Evolutionary conservation across 2,113 vertebrate genomes (phyloP), one percentile per base, ranked within the genome.

Genomic region (Xyliphius kryptos): DNA sequence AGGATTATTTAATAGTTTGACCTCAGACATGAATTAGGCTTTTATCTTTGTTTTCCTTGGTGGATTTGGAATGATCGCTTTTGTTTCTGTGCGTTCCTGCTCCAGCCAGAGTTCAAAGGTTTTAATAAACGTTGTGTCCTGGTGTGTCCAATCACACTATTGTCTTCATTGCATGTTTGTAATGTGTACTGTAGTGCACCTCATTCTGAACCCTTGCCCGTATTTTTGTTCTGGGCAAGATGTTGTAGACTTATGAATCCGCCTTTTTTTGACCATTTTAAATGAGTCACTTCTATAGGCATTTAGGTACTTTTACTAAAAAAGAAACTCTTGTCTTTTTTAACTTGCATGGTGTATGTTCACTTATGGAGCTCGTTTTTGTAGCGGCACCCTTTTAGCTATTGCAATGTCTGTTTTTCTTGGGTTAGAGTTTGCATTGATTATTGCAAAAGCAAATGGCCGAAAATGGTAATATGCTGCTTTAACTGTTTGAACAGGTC

Each of bases 191-290:
- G 16, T 38, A 26, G 52, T 38, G 38, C 47, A 15, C 41, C 21
- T 62, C 52, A 40, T 15, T 13, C n/a, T 41, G 20, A 49, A 58
- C 51, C 41, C 38, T 48, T 51, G 63, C 47, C 63, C 44, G 14
- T 13, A 2, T 46, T 14, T 52, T 60, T 65, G 36, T 20, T 36
- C 19, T 11, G 54, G 64, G 59, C 47, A 48, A 56, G 20, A 36
- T 38, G 16, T 67, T 26, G 26, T 8, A 43, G 32, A 51, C n/a
- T 56, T 44, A 54, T 49, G 21, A 58, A 56, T 57, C 40, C 52
- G 65, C 65, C 65, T 67, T 67, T 56, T 60, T 53, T 40, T 47
- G 56, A 49, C 56, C 56, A 41, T 56, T 72, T 68, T 68, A 58
- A 43, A 56, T 22, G 60, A 52, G 52, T 49, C 54, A 20, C 15